Percentiles rank a stretch among this genome's conserved stretches.
These are phyloP conservation scores for Liasis olivaceus DNA, from an alignment of 2,797 vertebrate species.

Conservation along the genomic window DNA sequence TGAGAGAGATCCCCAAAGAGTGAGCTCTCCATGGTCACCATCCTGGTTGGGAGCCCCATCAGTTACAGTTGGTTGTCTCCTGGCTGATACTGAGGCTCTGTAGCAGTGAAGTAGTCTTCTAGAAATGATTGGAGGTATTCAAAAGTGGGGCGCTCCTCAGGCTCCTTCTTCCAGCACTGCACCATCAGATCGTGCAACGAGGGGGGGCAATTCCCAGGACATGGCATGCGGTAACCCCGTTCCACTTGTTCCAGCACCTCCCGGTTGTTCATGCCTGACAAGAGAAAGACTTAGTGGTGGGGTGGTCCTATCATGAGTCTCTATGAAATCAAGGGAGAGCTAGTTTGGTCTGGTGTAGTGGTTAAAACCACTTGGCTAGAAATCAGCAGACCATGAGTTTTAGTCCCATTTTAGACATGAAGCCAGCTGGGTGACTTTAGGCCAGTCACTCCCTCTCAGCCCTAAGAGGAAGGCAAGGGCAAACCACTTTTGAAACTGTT, in stretches of 20 bases:
- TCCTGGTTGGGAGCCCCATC: neutral
- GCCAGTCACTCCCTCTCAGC: neutral
- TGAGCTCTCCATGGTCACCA: neutral
- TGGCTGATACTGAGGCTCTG: constrained; percentile 97
- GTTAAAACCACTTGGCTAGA: neutral
- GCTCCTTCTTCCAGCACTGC: constrained; percentile 93
- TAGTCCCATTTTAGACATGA: neutral
- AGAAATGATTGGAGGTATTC: constrained; percentile 97
- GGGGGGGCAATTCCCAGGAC: constrained; percentile 81
- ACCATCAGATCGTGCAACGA: constrained; percentile 94
- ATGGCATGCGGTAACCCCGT: constrained; percentile 92
- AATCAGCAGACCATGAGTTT: neutral
- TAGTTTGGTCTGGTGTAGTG: neutral
- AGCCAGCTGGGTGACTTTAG: neutral
- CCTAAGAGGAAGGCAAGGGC: neutral
- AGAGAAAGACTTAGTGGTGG: neutral
- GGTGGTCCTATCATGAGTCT: neutral
- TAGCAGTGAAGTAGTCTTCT: constrained; percentile 97
- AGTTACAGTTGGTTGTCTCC: constrained; percentile 88
- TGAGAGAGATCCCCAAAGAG: neutral
- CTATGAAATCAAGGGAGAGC: neutral
- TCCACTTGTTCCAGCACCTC: constrained; percentile 98
- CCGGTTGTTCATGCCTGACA: constrained; percentile 93
- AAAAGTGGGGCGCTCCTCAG: constrained; percentile 95
- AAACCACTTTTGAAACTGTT: neutral